These are phyloP conservation scores for Anser cygnoides DNA, from an alignment of 2,113 vertebrate genomes.

Conservation along the genomic window DNA sequence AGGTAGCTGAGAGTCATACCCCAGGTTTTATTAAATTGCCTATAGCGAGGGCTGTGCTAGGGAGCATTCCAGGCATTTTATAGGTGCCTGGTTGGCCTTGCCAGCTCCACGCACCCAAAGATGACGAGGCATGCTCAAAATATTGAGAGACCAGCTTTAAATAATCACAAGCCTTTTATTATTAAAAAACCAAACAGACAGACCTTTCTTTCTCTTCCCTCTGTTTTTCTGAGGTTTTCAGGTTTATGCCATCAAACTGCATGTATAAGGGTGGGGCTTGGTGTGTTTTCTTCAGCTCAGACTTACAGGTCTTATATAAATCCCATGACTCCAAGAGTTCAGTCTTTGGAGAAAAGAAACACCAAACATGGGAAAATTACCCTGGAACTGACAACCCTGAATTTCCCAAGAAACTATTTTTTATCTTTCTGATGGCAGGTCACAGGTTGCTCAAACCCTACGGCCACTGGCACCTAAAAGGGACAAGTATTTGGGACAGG, in stretches of 20 bases:
- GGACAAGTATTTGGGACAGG: not conserved
- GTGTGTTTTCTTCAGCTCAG: not conserved
- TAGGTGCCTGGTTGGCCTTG: rapidly evolving
- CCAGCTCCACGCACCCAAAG: not conserved
- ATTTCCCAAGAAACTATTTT: slow-evolving; percentile 1
- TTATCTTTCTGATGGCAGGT: not conserved
- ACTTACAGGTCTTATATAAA: slow-evolving; percentile 20
- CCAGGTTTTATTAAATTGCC: not conserved
- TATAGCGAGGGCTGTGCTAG: not conserved
- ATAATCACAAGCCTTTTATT: slow-evolving; percentile 41
- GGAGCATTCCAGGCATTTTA: not conserved
- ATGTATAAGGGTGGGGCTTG: not conserved
- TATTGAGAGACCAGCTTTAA: not conserved
- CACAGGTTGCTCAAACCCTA: not conserved
- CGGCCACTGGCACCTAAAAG: not conserved
- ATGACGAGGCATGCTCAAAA: not conserved
- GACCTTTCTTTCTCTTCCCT: slow-evolving; percentile 39
- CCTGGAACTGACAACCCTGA: not conserved
- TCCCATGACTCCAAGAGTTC: not conserved
- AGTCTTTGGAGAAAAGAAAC: not conserved
- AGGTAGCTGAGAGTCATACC: not conserved
- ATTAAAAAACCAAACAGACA: slow-evolving; percentile 37
- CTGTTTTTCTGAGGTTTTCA: slow-evolving; percentile 59
- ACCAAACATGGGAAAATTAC: not conserved
- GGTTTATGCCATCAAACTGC: slow-evolving; percentile 25